A percentile compares a stretch with the other conserved stretches of the same genome.
phyloP scores from a whole-genome alignment of 1,140 invertebrate genomes.

The Trissolcus basalis region DNA sequence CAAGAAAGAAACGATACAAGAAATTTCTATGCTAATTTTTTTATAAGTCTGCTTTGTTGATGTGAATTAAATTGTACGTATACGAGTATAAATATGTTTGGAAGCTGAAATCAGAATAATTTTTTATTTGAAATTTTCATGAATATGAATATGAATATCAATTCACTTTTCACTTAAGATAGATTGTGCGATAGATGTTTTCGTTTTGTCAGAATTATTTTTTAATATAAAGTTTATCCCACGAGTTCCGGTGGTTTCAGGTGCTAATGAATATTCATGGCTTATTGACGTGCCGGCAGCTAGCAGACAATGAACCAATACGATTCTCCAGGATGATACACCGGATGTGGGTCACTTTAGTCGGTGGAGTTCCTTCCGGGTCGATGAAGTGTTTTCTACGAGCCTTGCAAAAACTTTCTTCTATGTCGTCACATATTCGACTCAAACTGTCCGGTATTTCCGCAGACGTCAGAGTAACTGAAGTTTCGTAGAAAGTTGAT shows the following conservation, averaged over 20 bases:
- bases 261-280: constrained; percentile 24
- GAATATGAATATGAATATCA: no score
- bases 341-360: constrained; percentile 68
- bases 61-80: no score
- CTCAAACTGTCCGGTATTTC: constrained; percentile 33
- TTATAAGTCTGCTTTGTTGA: no score
- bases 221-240: no score
- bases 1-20: no score
- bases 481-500: constrained; percentile 62
- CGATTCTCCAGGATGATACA: constrained; percentile 14
- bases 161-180: no score
- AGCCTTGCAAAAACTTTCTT: constrained; percentile 66
- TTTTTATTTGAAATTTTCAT: no score
- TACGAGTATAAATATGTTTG: no score
- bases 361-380: constrained; percentile 68
- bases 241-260: background rate
- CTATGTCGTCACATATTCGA: constrained; percentile 60
- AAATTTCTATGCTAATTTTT: no score
- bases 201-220: no score
- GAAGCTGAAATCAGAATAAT: no score
- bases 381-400: constrained; percentile 58
- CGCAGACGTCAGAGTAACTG: constrained; percentile 54
- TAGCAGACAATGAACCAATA: constrained; percentile 9
- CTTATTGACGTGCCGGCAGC: constrained; percentile 19
- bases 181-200: no score